phyloP scores from a whole-genome alignment of 2,113 vertebrate species.

The Herpailurus yagouaroundi region DNA sequence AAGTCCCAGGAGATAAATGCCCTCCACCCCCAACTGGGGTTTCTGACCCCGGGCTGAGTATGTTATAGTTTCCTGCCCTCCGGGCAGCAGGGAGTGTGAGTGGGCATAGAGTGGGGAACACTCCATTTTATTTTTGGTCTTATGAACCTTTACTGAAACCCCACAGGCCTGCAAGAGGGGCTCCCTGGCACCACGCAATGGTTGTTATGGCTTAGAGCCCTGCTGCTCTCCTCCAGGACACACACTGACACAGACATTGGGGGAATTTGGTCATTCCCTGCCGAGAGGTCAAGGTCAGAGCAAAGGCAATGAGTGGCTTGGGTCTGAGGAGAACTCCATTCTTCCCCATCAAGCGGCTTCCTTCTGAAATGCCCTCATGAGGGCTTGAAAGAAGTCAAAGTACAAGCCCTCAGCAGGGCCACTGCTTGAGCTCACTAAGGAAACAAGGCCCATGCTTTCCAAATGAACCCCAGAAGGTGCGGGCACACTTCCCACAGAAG shows the following conservation, averaged over 20 bases:
- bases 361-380: neutral
- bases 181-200: too few species aligned
- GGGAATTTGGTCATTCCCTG: neutral
- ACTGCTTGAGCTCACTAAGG: neutral
- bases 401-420: too few species aligned
- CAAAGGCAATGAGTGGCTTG: neutral
- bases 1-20: neutral
- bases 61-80: neutral
- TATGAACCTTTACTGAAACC: neutral
- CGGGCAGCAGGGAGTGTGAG: neutral
- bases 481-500: accelerated
- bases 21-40: neutral
- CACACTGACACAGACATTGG: neutral
- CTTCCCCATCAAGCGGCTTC: accelerated
- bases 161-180: neutral
- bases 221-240: too few species aligned
- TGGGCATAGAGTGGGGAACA: neutral
- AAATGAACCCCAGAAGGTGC: neutral
- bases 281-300: neutral
- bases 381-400: neutral
- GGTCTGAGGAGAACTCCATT: neutral
- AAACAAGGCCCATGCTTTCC: neutral
- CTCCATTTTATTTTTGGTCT: neutral
- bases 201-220: neutral
- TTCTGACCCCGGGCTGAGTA: neutral